Evolutionary conservation across 1,140 invertebrate genomes (phyloP), one percentile per base, ranked within the genome.

Genomic region (Rhagoletis zephyria): DNA sequence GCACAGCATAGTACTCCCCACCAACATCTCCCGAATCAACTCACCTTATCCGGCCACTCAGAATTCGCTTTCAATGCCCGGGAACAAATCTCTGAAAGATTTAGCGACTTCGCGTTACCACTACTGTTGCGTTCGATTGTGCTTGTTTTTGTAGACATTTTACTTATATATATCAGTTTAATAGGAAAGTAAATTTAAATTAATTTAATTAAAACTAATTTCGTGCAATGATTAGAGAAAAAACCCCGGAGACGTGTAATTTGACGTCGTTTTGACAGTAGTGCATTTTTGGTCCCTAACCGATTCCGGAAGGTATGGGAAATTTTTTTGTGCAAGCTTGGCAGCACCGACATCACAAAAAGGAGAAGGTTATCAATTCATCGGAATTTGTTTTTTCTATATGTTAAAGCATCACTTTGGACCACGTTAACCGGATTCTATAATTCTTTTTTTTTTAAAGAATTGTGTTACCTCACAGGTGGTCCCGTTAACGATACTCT

Each of bases 11-110:
- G 45, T 74, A 56, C 51, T 60, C 61, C 19, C 4, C 86, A 61
- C 48, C n/a, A n/a, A 61, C 60, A 63, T 45, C 1, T n/a, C 10
- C 4, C 16, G 64, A 63, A 6, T 10, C 4, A 56, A 89, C 89
- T 91, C 95, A 97, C 97, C 95, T 97, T 97, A 93, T 97, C 96
- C 4, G 96, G 95, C 97, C 97, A 97, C 93, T 97, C 96, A 12
- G 96, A 95, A 92, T 96, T 96, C 2, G 95, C 94, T 48, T 95
- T 95, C 88, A 97, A 94, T 67, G 96, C 96, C 93, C 95, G 95
- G 87, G 94, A 94, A 95, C 96, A 97, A 87, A 96, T 93, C 89
- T 95, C 94, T 42, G 88, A 93, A 89, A 89, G 90, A 87, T 88
- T 88, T 19, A 93, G 93, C 89, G 90, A 89, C 90, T 91, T 94